Evolutionary conservation across 2,797 vertebrate species (phyloP), one percentile per base, ranked within the genome.

Genomic region (Pangasius macronema): DNA sequence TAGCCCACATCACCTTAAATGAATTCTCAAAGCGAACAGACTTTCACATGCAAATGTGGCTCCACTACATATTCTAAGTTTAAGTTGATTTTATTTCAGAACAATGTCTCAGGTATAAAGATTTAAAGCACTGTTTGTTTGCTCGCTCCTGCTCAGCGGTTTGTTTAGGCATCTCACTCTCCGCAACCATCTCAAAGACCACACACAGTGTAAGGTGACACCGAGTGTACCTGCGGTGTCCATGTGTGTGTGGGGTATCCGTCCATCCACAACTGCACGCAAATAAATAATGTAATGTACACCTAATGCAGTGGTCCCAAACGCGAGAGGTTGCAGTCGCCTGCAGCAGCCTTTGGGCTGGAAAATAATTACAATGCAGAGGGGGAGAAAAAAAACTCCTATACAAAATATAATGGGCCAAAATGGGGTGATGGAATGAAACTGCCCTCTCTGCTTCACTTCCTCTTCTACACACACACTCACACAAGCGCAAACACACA

Each of bases 201-300:
- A 92, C 94, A 89, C 89, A 92, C 92, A 92, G 92, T 87, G 85
- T 49, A 88, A 92, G 94, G 95, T 96, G 95, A 95, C 94, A 95
- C 94, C 93, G 94, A 95, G 94, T 94, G 89, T 91, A 91, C 93
- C 93, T 79, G 70, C 27, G 86, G 92, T 95, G 94, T 95, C 94
- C 5, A 7, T 0, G 87, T 30, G 92, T 94, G 93, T 81, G 94
- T 87, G 90, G 94, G 94, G 95, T 95, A 95, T 95, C 93, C 91
- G 94, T 95, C 93, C 94, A 90, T 92, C 92, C 93, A 91, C 94
- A 88, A 82, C 93, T 92, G 90, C 84, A 82, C 92, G 91, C 94
- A 95, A 95, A 96, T 96, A 96, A 96, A 96, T 96, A 96, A 96
- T 96, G 95, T 95, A 96, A 94, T 94, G 94, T 94, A 94, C 94